Conservation (phyloP, 2,797 vertebrate genomes). For the Betta splendens region DNA sequence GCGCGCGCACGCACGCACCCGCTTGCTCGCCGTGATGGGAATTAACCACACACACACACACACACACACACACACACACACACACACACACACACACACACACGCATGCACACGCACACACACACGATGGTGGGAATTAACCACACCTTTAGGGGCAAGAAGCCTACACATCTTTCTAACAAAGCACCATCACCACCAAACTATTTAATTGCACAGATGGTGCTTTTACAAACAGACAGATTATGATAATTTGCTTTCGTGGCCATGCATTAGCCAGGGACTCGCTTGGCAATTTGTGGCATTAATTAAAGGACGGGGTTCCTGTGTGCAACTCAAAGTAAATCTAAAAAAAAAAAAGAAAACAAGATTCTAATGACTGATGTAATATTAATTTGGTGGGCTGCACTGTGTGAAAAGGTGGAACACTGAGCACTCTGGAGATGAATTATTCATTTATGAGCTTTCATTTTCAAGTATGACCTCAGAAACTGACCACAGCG, state of each 20-base stretch:
- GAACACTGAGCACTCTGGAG: slow-evolving; percentile 22
- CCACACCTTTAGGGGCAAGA: slow-evolving; percentile 55
- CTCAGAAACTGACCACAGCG: slow-evolving; percentile 38
- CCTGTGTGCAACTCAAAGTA: slow-evolving; percentile 30
- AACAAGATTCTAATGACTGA: slow-evolving; percentile 25
- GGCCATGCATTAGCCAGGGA: slow-evolving; percentile 38
- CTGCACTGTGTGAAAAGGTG: slow-evolving; percentile 21
- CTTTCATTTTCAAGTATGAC: slow-evolving; percentile 36
- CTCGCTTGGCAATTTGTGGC: slow-evolving; percentile 48
- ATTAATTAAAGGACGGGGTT: slow-evolving; percentile 46
- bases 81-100: slow-evolving; percentile 13
- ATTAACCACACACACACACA: too few species aligned
- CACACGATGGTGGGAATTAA: slow-evolving; percentile 42
- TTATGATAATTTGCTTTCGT: slow-evolving; percentile 57
- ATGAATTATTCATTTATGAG: slow-evolving; percentile 44
- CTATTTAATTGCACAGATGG: slow-evolving; percentile 65
- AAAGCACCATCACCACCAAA: slow-evolving; percentile 56
- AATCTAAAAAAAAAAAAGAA: slow-evolving; percentile 24
- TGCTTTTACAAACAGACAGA: slow-evolving; percentile 57
- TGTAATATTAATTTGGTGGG: slow-evolving; percentile 16
- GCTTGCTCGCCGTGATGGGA: too few species aligned
- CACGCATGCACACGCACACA: slow-evolving; percentile 24
- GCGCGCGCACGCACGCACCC: not conserved
- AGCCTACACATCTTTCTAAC: slow-evolving; percentile 43
- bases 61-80: not conserved